Percentiles rank a stretch among this genome's conserved stretches.
Evolutionary conservation across 2,113 vertebrate genomes (phyloP).

Genomic region (Oreotragus oreotragus): DNA sequence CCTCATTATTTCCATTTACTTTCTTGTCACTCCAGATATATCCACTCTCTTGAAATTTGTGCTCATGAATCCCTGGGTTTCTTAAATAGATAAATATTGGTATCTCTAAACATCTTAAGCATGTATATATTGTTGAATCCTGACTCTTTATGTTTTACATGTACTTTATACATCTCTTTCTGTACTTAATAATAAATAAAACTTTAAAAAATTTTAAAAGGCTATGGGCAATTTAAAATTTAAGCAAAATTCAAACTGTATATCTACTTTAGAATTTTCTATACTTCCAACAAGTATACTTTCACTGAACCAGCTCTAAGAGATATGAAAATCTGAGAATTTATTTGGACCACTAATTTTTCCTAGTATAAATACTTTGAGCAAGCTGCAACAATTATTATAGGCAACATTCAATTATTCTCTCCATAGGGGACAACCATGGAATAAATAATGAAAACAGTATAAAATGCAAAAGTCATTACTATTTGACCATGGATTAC

Average conservation of each 20-base stretch:
- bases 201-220: not conserved
- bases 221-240: not conserved
- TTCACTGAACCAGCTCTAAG: not conserved
- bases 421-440: not conserved
- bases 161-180: not conserved
- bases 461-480: constrained; percentile 5
- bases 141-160: not conserved
- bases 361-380: not conserved
- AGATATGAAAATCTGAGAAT: not conserved
- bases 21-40: not conserved
- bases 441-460: not conserved
- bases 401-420: not conserved
- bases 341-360: not conserved
- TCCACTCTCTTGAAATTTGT: not conserved
- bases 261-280: not conserved
- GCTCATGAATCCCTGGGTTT: not conserved
- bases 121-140: not conserved
- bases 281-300: not conserved
- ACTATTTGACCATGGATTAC: not conserved
- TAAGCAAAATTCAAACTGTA: not conserved
- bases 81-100: not conserved
- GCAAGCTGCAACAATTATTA: not conserved
- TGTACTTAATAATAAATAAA: not conserved
- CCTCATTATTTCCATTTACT: not conserved
- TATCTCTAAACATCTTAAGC: not conserved